Evolutionary conservation across 2,113 vertebrate genomes (phyloP).

Genomic region (human (Homo sapiens)): GRCh38 chr14:56121001-56121500

Average conservation of each 20-base stretch:
- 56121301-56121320: neutral
- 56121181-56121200: neutral
- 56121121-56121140: neutral
- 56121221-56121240: neutral
- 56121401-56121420: slow-evolving; percentile 20
- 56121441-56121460: slow-evolving; percentile 54
- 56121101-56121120: neutral
- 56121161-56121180: slow-evolving; percentile 32
- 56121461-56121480: slow-evolving; percentile 66
- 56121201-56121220: slow-evolving; percentile 4
- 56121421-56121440: slow-evolving; percentile 58
- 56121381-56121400: neutral
- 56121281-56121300: neutral
- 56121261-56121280: neutral
- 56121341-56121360: neutral
- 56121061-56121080: neutral
- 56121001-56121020: neutral
- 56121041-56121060: slow-evolving; percentile 15
- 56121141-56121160: neutral
- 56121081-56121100: neutral
- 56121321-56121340: neutral
- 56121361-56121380: neutral
- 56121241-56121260: neutral
- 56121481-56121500: neutral
- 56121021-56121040: neutral